Conservation (phyloP, 2,797 vertebrate genomes). For the Australoheros facetus region DNA sequence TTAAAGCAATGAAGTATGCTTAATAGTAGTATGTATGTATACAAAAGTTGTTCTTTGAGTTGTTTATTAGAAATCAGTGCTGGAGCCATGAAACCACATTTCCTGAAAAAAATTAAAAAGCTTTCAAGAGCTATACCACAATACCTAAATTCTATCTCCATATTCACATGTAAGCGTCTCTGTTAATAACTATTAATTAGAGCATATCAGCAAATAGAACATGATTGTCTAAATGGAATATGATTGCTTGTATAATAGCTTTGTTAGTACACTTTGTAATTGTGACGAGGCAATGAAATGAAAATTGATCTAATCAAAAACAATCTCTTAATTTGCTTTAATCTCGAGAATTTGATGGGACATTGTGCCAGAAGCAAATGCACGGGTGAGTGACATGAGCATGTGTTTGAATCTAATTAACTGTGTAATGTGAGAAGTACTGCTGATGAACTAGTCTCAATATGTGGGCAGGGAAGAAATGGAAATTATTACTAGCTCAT, state of each 20-base stretch:
- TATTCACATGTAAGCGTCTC: constrained; percentile 19
- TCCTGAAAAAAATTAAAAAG: background rate
- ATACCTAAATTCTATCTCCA: background rate
- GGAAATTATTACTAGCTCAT: constrained; percentile 31
- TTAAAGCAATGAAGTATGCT: constrained; percentile 26
- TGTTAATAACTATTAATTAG: constrained; percentile 56
- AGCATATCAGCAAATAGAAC: constrained; percentile 55
- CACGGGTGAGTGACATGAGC: constrained; percentile 55
- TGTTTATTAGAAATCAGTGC: background rate
- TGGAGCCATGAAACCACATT: background rate
- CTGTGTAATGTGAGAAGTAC: constrained; percentile 67
- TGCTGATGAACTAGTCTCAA: constrained; percentile 55
- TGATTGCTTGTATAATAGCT: constrained; percentile 64
- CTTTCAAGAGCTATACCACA: background rate
- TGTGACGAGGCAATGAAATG: constrained; percentile 64
- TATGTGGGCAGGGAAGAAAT: constrained; percentile 48
- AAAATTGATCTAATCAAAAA: constrained; percentile 74
- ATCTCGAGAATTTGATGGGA: constrained; percentile 68
- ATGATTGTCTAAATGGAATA: constrained; percentile 61
- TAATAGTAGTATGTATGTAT: background rate
- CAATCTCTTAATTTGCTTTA: constrained; percentile 70
- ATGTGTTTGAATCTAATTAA: constrained; percentile 69
- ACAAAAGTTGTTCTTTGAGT: background rate
- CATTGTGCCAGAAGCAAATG: constrained; percentile 57
- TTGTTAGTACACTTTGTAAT: constrained; percentile 65